Conservation (phyloP, 2,888 invertebrate species). For the Agelastica alni region DNA sequence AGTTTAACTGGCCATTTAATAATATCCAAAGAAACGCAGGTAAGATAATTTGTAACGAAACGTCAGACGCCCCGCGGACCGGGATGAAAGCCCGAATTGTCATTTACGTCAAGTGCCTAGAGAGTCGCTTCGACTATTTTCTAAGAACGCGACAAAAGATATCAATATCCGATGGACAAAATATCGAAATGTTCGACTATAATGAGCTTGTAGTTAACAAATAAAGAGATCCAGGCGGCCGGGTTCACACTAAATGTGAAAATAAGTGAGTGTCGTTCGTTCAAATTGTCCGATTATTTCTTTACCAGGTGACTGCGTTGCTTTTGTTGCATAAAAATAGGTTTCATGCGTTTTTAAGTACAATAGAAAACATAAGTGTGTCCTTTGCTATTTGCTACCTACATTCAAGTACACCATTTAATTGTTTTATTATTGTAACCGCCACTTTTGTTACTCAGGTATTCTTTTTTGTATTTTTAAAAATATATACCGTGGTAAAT, state of each 20-base stretch:
- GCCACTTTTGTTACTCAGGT: too few relatives aligned
- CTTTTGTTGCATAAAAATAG: constrained; percentile 38
- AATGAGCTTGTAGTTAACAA: constrained; percentile 46
- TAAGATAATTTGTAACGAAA: constrained; percentile 53
- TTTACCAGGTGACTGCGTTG: constrained; percentile 42
- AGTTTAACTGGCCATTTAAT: constrained; percentile 29
- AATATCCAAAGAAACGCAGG: constrained; percentile 43
- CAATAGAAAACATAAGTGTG: constrained; percentile 45
- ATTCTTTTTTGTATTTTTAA: too few relatives aligned
- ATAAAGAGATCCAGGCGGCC: constrained; percentile 45
- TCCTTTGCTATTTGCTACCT: too few relatives aligned
- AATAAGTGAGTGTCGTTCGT: constrained; percentile 49
- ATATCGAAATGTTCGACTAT: constrained; percentile 46
- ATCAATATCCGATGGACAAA: constrained; percentile 35
- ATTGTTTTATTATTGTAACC: too few relatives aligned
- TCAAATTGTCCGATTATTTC: constrained; percentile 35
- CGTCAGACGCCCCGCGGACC: constrained; percentile 38
- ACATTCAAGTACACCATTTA: too few relatives aligned
- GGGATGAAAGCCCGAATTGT: constrained; percentile 43
- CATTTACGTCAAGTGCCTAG: constrained; percentile 44
- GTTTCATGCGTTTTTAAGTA: constrained; percentile 43
- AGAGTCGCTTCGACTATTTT: constrained; percentile 46
- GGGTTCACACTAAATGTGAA: constrained; percentile 47
- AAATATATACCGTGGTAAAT: too few relatives aligned
- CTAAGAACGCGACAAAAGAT: constrained; percentile 40